phyloP scores from a whole-genome alignment of 92 coral and sea anemone genomes.

The Epizoanthus rinbou region DNA sequence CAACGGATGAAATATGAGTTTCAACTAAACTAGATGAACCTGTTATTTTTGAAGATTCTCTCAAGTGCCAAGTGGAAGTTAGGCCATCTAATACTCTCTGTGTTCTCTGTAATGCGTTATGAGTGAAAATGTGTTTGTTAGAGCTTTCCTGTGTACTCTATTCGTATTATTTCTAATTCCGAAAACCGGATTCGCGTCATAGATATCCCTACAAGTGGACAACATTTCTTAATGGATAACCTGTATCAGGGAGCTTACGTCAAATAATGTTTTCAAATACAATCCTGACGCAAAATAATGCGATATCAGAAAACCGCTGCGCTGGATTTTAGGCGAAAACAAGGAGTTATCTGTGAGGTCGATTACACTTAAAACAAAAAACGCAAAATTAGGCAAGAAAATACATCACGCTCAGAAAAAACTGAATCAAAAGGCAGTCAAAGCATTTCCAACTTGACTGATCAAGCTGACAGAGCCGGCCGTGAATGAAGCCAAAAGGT shows the following conservation, averaged over 20 bases:
- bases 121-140: conserved; percentile 10
- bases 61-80: neutral
- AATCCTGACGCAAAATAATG: too few relatives aligned
- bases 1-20: neutral
- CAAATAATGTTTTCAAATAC: neutral
- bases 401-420: too few relatives aligned
- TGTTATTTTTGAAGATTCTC: neutral
- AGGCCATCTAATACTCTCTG: neutral
- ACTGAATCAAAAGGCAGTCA: too few relatives aligned
- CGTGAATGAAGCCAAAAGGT: too few relatives aligned
- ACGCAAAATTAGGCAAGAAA: too few relatives aligned
- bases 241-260: neutral
- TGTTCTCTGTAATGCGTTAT: neutral
- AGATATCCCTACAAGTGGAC: conserved; percentile 1
- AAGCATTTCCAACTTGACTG: too few relatives aligned
- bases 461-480: too few relatives aligned
- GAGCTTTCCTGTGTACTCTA: neutral
- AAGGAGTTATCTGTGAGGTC: too few relatives aligned
- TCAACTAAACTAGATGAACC: neutral
- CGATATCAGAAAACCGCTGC: too few relatives aligned
- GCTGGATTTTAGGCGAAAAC: too few relatives aligned
- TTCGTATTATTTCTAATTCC: neutral
- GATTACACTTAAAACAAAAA: too few relatives aligned
- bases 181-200: conserved; percentile 22
- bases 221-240: conserved; percentile 6